Base-by-base conservation (phyloP, 2,113 vertebrate genomes). In the Podiceps cristatus region DNA sequence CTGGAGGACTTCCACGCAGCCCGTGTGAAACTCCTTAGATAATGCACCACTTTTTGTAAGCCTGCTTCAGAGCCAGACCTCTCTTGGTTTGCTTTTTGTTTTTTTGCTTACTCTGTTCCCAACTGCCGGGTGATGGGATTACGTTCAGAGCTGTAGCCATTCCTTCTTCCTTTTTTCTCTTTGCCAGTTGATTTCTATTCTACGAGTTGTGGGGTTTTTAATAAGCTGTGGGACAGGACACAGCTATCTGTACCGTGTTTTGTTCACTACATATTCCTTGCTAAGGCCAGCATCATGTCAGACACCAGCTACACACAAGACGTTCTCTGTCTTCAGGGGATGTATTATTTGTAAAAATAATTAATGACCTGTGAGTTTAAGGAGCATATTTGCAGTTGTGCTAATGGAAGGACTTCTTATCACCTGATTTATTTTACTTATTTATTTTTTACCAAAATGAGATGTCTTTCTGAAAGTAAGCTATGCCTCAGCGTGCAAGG, bases 11-110 rank as follows among this genome's bases (percentile, higher is more conserved):
- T 63, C 47, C 45, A 31, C 47, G 18, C 10, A 49, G n/a, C 47
- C 55, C 1, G 1, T 11, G 13, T 19, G 25, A 35, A 59, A 37
- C 17, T 37, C 0, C 1, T 5, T 35, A 50, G 62, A 8, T 47
- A 33, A 53, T 0, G 8, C 28, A 52, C 16, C 14, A 7, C 53
- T 45, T 74, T 31, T 50, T 59, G 22, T 28, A 47, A 68, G 40
- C 22, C 53, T 52, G 3, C 49, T 69, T 40, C n/a, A 14, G 29
- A 47, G n/a, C 29, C 42, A 31, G 64, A 40, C 68, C 18, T n/a
- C 29, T 50, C 24, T n/a, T 28, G 14, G 28, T 74, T 55, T 64
- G 33, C 5, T 24, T 73, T 84, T 62, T 15, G 9, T 0, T 40
- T 35, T 44, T 62, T 80, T 47, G 9, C 40, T 62, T 71, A 14